Conservation (phyloP, 2,113 vertebrate species). For the Leptobrachium ailaonicum region DNA sequence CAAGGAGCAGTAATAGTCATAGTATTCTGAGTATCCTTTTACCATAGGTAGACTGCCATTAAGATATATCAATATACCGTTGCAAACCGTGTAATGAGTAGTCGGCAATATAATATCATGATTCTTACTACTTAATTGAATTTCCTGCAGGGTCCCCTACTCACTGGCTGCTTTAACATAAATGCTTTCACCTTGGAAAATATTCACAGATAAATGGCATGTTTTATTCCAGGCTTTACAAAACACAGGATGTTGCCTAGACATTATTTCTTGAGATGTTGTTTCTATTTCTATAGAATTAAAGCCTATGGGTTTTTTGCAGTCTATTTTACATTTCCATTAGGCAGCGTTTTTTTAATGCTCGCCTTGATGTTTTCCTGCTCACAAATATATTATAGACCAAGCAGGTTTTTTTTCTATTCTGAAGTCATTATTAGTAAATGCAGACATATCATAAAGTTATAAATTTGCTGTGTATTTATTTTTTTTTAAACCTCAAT, state of each 20-base stretch:
- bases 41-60: too few relatives aligned
- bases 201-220: slow-evolving; percentile 33
- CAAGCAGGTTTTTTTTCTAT: background rate
- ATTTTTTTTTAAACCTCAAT: background rate
- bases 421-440: background rate
- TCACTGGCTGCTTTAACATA: background rate
- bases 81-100: too few relatives aligned
- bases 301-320: slow-evolving; percentile 24
- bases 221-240: slow-evolving; percentile 19
- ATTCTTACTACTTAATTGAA: slow-evolving; percentile 1
- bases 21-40: too few relatives aligned
- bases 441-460: background rate
- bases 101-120: background rate
- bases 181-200: slow-evolving; percentile 24
- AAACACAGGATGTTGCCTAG: slow-evolving; percentile 11
- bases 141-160: slow-evolving; percentile 3
- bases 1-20: too few relatives aligned
- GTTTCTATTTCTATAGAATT: slow-evolving; percentile 24
- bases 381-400: slow-evolving; percentile 3
- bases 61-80: too few relatives aligned
- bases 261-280: slow-evolving; percentile 11
- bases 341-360: slow-evolving; percentile 33
- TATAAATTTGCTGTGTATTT: background rate
- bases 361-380: slow-evolving; percentile 21
- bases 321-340: slow-evolving; percentile 34